These are phyloP conservation scores for Caretta caretta DNA, from an alignment of 2,113 vertebrate species.

Conservation along the genomic window DNA sequence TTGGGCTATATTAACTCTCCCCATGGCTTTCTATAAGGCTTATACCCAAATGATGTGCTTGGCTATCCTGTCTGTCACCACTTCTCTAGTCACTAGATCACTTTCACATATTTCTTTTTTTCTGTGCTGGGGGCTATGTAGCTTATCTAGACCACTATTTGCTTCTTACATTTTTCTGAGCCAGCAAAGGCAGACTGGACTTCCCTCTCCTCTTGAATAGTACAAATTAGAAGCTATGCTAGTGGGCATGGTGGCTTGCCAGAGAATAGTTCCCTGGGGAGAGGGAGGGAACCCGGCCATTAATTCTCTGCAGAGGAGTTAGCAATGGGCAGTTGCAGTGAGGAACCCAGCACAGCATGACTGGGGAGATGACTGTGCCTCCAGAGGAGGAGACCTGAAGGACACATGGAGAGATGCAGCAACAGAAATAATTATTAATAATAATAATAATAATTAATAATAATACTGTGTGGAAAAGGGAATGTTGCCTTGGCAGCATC, in stretches of 20 bases:
- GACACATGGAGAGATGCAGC: fast-evolving
- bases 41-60: neutral
- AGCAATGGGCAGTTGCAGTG: neutral
- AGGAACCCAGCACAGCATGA: neutral
- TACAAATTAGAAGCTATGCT: neutral
- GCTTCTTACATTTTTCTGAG: neutral
- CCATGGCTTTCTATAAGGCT: neutral
- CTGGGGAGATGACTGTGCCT: neutral
- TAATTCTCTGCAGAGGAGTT: neutral
- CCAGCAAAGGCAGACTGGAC: neutral
- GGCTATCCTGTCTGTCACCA: neutral
- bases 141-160: neutral
- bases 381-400: neutral
- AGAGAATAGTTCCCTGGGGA: neutral
- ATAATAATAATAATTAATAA: neutral
- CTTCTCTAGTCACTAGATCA: neutral
- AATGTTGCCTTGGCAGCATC: neutral
- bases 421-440: neutral
- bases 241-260: neutral
- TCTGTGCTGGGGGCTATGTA: neutral
- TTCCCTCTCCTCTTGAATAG: fast-evolving
- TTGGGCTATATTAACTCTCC: neutral
- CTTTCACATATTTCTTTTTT: neutral
- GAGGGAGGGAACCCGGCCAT: neutral
- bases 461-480: neutral